Evolutionary conservation across 2,113 vertebrate species (phyloP).

Genomic region (Platysternon megacephalum): DNA sequence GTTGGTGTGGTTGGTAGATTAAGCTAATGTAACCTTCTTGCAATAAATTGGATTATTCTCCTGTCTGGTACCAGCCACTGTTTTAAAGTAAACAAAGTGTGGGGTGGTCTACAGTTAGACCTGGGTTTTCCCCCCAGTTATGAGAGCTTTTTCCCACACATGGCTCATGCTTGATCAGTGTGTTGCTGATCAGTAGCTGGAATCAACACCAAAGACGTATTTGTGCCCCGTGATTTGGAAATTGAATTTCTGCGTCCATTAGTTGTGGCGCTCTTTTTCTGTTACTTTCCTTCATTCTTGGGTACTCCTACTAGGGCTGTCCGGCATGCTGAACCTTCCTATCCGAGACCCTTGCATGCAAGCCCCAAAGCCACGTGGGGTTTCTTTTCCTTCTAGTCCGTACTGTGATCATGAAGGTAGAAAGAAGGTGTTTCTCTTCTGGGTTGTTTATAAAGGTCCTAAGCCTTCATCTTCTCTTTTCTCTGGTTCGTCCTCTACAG

Average conservation of each 20-base stretch:
- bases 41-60: not conserved
- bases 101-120: not conserved
- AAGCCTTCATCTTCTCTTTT: conserved; percentile 78
- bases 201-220: not conserved
- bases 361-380: not conserved
- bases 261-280: not conserved
- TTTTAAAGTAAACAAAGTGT: not conserved
- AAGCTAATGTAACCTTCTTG: not conserved
- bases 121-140: not conserved
- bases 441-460: conserved; percentile 24
- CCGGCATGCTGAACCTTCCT: conserved; percentile 13
- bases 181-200: not conserved
- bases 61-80: not conserved
- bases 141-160: not conserved
- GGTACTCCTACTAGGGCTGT: not conserved
- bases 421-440: conserved; percentile 56
- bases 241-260: not conserved
- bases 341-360: not conserved
- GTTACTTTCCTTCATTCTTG: not conserved
- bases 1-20: not conserved
- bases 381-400: not conserved
- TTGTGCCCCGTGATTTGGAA: not conserved
- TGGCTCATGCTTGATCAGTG: not conserved
- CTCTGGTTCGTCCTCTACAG: conserved; percentile 90
- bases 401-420: conserved; percentile 82